Conservation (phyloP, 2,113 vertebrate species). For the Paramormyrops kingsleyae region DNA sequence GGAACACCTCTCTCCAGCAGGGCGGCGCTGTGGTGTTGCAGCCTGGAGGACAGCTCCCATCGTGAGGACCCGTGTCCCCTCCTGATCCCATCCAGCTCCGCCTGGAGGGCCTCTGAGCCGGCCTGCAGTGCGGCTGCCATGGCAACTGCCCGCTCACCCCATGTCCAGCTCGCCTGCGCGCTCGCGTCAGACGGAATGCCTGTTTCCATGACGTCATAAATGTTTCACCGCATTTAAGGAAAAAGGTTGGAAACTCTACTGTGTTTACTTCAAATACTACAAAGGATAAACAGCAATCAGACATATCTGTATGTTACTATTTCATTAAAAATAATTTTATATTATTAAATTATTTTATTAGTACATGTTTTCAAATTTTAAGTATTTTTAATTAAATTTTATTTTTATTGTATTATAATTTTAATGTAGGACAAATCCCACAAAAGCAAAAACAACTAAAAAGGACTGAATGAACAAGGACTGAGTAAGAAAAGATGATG, state of each 20-base stretch:
- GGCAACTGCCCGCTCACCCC: slow-evolving; percentile 32
- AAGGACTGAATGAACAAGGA: not conserved
- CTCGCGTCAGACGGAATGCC: slow-evolving; percentile 56
- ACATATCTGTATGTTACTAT: not conserved
- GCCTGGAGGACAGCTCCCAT: slow-evolving; percentile 39
- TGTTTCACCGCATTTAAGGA: not conserved
- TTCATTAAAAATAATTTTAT: not conserved
- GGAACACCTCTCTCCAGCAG: slow-evolving; percentile 51
- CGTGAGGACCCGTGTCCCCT: not conserved
- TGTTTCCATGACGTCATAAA: slow-evolving; percentile 31
- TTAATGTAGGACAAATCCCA: not conserved
- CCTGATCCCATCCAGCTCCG: slow-evolving; percentile 43
- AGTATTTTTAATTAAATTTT: not conserved
- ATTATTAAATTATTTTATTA: not conserved
- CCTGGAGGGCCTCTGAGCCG: slow-evolving; percentile 41
- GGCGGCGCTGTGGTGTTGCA: slow-evolving; percentile 54
- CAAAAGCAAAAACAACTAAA: not conserved
- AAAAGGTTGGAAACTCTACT: not conserved
- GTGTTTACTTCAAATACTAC: not conserved
- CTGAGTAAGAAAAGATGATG: not conserved
- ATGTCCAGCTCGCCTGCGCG: slow-evolving; percentile 38
- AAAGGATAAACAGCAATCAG: not conserved
- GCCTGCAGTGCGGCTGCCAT: slow-evolving; percentile 46
- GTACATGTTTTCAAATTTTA: not conserved
- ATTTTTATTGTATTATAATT: not conserved